A percentile compares a stretch with the other conserved stretches of the same genome.
Evolutionary conservation across 2,888 invertebrate species (phyloP).

Genomic region (Ophion ellenae): DNA sequence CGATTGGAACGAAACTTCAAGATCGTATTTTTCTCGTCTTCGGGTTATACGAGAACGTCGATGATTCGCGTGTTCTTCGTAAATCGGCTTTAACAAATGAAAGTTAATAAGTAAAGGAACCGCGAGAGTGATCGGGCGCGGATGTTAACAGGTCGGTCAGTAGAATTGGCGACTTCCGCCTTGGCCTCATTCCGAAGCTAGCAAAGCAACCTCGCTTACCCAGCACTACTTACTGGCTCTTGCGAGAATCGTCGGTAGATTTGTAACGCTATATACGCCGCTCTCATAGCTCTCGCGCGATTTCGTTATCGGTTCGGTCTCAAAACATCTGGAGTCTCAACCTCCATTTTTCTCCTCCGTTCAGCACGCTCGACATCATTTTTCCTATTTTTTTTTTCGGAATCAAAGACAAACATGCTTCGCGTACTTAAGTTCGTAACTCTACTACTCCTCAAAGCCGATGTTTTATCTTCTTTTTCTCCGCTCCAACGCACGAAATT

Average conservation of each 20-base stretch:
- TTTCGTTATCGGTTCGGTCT: slow-evolving; percentile 40
- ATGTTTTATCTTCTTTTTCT: too few species aligned
- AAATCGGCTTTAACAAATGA: slow-evolving; percentile 2
- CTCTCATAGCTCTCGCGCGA: slow-evolving; percentile 5
- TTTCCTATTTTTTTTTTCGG: neutral
- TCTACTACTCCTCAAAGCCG: too few species aligned
- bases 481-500: too few species aligned
- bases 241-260: slow-evolving; percentile 53
- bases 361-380: neutral
- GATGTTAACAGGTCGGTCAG: slow-evolving; percentile 76
- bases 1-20: too few species aligned
- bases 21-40: neutral
- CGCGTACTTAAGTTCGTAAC: too few species aligned
- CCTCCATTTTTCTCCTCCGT: neutral
- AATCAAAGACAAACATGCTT: neutral
- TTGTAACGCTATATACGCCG: slow-evolving; percentile 36
- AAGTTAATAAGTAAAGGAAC: slow-evolving; percentile 37
- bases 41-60: neutral
- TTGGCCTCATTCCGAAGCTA: slow-evolving; percentile 74
- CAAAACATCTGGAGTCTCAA: neutral
- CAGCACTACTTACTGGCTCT: slow-evolving; percentile 42
- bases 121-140: slow-evolving; percentile 63
- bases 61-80: neutral
- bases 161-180: slow-evolving; percentile 78
- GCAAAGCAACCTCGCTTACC: slow-evolving; percentile 62